Evolutionary conservation across 2,888 invertebrate genomes (phyloP), one percentile per base, ranked within the genome.

Genomic region (Oscheius onirici): DNA sequence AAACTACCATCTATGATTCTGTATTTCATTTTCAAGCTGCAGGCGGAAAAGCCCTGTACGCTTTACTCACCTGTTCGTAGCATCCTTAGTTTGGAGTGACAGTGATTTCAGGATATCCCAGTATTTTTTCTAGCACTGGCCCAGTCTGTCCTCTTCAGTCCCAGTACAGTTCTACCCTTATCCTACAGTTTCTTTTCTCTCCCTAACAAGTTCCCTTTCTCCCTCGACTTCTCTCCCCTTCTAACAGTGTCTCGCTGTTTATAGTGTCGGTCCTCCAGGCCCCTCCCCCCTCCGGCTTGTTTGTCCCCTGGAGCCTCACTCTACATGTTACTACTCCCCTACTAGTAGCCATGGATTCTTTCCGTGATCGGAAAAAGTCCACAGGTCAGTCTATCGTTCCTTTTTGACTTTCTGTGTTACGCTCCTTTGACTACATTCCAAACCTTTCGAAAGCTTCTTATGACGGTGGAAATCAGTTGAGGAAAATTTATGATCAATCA

Each of bases 361-460:
- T 66, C 66, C 49, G 66, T 15, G 66, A 66, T 52, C 24, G 66
- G 22, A 66, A 66, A 41, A 66, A 66, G 52, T 66, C 66, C 20
- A 52, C 28, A 51, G 66, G 66, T 66, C 1, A 11, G 66, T 66
- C 40, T 40, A 15, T 15, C 58, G 24, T 40, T 43, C 43, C 20
- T 20, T 40, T 58, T 24, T 40, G 6, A 10, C 58, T 41, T 11
- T 43, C 40, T 58, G 40, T 2, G 2, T 40, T n/a, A 17, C 40
- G n/a, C n/a, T n/a, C n/a, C 40, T 6, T 58, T 20, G 11, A n/a
- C 10, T 28, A 13, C 15, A 3, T 46, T 17, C 46, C 3, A 20
- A 17, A 46, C 20, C 46, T 13, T 20, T 46, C 20, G 13, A 46
- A 46, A 46, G n/a, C 13, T 46, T 13, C 46, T 15, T 46, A 3